A percentile compares a stretch with the other conserved stretches of the same genome.
phyloP scores from a whole-genome alignment of 2,888 invertebrate species.

The Ernsta delagoae region DNA sequence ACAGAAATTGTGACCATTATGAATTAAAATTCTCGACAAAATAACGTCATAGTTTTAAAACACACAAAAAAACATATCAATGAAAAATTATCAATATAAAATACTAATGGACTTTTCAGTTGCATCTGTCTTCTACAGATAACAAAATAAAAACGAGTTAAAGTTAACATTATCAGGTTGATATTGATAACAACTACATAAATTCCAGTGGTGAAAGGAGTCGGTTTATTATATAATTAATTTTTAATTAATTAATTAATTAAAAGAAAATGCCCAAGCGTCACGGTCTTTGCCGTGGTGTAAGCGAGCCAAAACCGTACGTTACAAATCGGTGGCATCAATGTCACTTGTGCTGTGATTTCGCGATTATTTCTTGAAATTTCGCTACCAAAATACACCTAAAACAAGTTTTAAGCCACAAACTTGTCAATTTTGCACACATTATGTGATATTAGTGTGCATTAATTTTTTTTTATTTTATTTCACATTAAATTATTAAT shows the following conservation, averaged over 20 bases:
- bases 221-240: not conserved
- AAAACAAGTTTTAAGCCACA: not conserved
- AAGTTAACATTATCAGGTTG: not conserved
- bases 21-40: not conserved
- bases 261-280: constrained; percentile 29
- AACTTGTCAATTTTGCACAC: no score
- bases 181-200: not conserved
- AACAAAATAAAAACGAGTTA: not conserved
- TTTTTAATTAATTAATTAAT: not conserved
- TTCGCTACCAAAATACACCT: not conserved
- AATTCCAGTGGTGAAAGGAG: constrained; percentile 19
- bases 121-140: not conserved
- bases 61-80: not conserved
- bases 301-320: constrained; percentile 25
- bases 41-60: not conserved
- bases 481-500: no score
- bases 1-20: constrained; percentile 6
- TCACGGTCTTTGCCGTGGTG: constrained; percentile 18
- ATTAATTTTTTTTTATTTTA: no score
- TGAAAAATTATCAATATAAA: not conserved
- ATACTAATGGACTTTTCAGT: constrained; percentile 1
- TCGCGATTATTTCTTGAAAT: constrained; percentile 14
- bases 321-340: constrained; percentile 12
- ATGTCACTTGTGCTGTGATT: constrained; percentile 13
- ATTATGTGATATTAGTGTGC: no score